These are phyloP conservation scores for Lasioglossum baleicum DNA, from an alignment of 1,140 invertebrate species.

Conservation along the genomic window DNA sequence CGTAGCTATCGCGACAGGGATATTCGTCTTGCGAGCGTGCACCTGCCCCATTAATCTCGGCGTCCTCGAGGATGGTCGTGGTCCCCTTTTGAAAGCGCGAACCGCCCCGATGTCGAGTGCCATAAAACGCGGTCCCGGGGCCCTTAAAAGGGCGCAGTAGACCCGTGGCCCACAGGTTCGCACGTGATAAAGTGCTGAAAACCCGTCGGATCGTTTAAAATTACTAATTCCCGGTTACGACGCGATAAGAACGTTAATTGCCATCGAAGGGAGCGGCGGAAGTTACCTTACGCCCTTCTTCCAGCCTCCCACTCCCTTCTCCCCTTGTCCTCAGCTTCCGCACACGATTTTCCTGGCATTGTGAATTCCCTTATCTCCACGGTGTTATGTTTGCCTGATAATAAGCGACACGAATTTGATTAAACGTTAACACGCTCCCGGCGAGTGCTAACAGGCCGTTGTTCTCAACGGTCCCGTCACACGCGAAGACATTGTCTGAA, in stretches of 20 bases:
- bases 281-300: neutral
- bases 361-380: slow-evolving; percentile 10
- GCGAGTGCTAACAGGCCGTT: neutral
- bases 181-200: slow-evolving; percentile 35
- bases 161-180: neutral
- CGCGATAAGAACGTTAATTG: slow-evolving; percentile 37
- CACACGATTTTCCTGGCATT: neutral
- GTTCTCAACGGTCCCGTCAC: neutral
- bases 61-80: slow-evolving; percentile 52
- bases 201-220: slow-evolving; percentile 35
- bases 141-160: slow-evolving; percentile 3
- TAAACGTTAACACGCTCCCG: slow-evolving; percentile 25
- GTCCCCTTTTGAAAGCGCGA: slow-evolving; percentile 25
- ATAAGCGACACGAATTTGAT: slow-evolving; percentile 33
- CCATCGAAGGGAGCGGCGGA: neutral
- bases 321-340: no score
- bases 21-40: slow-evolving; percentile 66
- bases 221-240: slow-evolving; percentile 40
- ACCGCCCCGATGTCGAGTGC: slow-evolving; percentile 32
- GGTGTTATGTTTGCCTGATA: slow-evolving; percentile 20
- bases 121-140: slow-evolving; percentile 34
- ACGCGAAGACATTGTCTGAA: neutral
- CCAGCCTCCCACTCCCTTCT: neutral
- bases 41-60: slow-evolving; percentile 66
- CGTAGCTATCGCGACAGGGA: slow-evolving; percentile 56